Evolutionary conservation across 2,888 invertebrate species (phyloP).

Genomic region (Lymantria monacha): DNA sequence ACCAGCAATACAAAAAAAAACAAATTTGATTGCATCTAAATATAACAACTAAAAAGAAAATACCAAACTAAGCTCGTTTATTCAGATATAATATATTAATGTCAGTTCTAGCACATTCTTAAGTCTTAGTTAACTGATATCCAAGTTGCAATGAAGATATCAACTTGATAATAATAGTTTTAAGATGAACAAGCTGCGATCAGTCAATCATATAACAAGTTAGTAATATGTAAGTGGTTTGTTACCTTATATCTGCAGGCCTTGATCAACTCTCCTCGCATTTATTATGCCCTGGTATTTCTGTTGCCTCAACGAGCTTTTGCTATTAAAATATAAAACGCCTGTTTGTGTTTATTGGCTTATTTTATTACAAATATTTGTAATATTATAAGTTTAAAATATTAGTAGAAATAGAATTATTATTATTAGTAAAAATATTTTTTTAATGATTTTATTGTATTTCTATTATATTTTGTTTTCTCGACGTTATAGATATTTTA

Average conservation of each 20-base stretch:
- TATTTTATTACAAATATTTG: background rate
- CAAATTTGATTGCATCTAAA: no score
- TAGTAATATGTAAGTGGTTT: slow-evolving; percentile 24
- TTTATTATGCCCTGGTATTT: slow-evolving; percentile 26
- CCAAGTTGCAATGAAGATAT: slow-evolving; percentile 30
- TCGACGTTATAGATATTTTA: no score
- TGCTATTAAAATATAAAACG: slow-evolving; percentile 11
- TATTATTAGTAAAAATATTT: no score
- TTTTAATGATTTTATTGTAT: no score
- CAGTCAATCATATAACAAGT: slow-evolving; percentile 37
- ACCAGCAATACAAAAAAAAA: no score
- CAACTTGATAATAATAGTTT: slow-evolving; percentile 31
- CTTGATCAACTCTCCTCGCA: slow-evolving; percentile 28
- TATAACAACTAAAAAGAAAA: no score
- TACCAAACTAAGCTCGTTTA: no score
- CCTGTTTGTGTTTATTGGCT: background rate
- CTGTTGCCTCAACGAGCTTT: background rate
- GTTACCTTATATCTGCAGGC: slow-evolving; percentile 22
- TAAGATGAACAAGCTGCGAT: slow-evolving; percentile 23
- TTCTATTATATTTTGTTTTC: no score
- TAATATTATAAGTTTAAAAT: no score
- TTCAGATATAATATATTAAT: no score
- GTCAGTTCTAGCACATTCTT: no score
- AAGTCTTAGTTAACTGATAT: slow-evolving; percentile 1
- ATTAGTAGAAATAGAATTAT: no score